Percentiles rank a stretch among this genome's conserved stretches.
Conservation (phyloP, 2,888 invertebrate species). For the Diarsia rubi region DNA sequence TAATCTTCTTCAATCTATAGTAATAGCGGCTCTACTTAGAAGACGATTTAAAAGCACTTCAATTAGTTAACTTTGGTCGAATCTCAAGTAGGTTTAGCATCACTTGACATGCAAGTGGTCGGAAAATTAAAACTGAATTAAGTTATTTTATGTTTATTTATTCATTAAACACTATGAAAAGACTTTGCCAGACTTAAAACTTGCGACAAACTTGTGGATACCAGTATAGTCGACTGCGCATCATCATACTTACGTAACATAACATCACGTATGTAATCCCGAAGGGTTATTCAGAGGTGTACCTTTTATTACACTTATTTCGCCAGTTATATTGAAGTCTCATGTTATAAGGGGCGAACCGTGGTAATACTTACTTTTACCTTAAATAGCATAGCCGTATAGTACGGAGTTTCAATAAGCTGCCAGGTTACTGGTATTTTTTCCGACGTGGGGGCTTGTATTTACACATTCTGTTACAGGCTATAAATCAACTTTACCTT, state of each 20-base stretch:
- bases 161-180: neutral
- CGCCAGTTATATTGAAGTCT: too few species aligned
- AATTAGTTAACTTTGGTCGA: conserved; percentile 68
- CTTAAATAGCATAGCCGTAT: neutral
- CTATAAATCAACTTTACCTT: neutral
- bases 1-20: conserved; percentile 58
- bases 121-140: neutral
- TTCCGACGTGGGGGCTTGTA: neutral
- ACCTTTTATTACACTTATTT: too few species aligned
- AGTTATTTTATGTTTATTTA: neutral
- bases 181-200: neutral
- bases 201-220: neutral
- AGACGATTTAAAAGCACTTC: conserved; percentile 70
- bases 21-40: conserved; percentile 44
- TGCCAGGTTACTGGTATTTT: neutral
- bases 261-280: too few species aligned
- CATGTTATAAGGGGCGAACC: too few species aligned
- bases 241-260: neutral
- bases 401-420: neutral
- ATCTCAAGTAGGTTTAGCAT: conserved; percentile 50
- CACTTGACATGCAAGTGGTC: conserved; percentile 2
- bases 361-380: neutral
- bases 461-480: neutral
- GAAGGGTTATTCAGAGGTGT: too few species aligned
- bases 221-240: neutral